phyloP scores from a whole-genome alignment of 37 sponge, comb jelly and placozoan species.

The Mnemiopsis leidyi region DNA sequence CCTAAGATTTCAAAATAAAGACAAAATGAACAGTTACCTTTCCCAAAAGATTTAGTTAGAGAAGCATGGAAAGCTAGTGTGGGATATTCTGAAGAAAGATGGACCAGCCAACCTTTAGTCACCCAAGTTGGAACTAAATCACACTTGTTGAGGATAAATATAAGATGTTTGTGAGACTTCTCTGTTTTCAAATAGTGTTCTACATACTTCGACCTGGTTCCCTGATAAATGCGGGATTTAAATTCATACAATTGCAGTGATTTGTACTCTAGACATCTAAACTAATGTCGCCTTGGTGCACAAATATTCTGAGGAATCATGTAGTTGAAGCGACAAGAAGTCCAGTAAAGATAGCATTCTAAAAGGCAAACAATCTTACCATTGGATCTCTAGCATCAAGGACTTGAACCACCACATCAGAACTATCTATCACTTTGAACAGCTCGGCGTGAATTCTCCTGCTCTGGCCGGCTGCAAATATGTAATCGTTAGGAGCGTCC shows the following conservation, averaged over 20 bases:
- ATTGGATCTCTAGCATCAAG: constrained; percentile 93
- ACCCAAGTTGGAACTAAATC: constrained; percentile 98
- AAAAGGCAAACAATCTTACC: too few species aligned
- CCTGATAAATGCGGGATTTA: constrained; percentile 50
- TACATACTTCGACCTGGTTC: constrained; percentile 88
- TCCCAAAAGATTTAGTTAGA: constrained; percentile 94
- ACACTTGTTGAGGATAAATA: constrained; percentile 97
- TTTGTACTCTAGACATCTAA: too few species aligned
- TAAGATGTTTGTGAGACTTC: constrained; percentile 93
- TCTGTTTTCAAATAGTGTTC: constrained; percentile 84
- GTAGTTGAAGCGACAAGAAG: too few species aligned
- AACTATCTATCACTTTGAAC: constrained; percentile 83
- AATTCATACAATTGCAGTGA: too few species aligned
- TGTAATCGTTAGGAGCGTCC: constrained; percentile 78
- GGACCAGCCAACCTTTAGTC: constrained; percentile 84
- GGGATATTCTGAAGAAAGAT: constrained; percentile 86
- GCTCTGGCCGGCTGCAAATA: constrained; percentile 92
- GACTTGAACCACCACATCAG: constrained; percentile 76
- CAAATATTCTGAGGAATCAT: too few species aligned
- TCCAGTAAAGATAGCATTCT: too few species aligned
- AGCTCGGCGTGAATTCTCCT: constrained; percentile 95
- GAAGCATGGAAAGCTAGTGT: constrained; percentile 98
- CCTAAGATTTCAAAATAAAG: too few species aligned
- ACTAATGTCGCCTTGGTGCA: too few species aligned
- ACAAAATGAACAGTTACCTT: constrained; percentile 68